A percentile compares a stretch with the other conserved stretches of the same genome.
Evolutionary conservation across 2,888 invertebrate genomes (phyloP).

Genomic region (Lysandra bellargus): DNA sequence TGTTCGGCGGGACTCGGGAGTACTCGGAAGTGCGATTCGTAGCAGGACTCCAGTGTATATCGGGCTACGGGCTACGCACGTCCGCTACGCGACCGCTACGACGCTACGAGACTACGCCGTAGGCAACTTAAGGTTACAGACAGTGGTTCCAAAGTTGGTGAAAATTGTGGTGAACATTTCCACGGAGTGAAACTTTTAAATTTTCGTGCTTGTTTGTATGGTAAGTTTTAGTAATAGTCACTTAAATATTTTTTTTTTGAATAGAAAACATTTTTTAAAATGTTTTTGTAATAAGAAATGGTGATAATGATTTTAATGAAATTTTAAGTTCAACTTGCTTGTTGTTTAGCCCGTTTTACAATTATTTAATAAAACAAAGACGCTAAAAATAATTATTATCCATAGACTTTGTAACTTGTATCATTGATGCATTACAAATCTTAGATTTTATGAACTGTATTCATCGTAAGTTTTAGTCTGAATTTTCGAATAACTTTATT

Average conservation of each 20-base stretch:
- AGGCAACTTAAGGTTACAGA: slow-evolving; percentile 49
- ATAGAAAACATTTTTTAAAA: too few relatives aligned
- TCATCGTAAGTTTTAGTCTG: neutral
- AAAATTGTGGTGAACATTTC: slow-evolving; percentile 51
- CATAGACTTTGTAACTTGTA: neutral
- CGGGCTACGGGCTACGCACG: slow-evolving; percentile 65
- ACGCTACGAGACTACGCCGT: slow-evolving; percentile 49
- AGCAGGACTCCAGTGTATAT: slow-evolving; percentile 66
- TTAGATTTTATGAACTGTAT: neutral
- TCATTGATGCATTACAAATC: neutral
- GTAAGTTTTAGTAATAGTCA: slow-evolving; percentile 50
- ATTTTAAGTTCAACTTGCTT: neutral
- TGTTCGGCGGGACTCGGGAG: slow-evolving; percentile 60
- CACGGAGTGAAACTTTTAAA: slow-evolving; percentile 45
- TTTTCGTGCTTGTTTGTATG: slow-evolving; percentile 58
- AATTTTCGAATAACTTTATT: neutral
- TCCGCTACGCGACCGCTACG: slow-evolving; percentile 42
- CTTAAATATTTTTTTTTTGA: neutral
- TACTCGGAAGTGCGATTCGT: slow-evolving; percentile 60
- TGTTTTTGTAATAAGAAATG: too few relatives aligned
- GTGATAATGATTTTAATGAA: neutral
- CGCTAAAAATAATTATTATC: neutral
- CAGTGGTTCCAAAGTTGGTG: slow-evolving; percentile 42
- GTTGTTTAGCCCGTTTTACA: neutral
- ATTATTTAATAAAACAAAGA: neutral